Evolutionary conservation across 2,797 vertebrate genomes (phyloP), one percentile per base, ranked within the genome.

Genomic region (Novumbra hubbsi): DNA sequence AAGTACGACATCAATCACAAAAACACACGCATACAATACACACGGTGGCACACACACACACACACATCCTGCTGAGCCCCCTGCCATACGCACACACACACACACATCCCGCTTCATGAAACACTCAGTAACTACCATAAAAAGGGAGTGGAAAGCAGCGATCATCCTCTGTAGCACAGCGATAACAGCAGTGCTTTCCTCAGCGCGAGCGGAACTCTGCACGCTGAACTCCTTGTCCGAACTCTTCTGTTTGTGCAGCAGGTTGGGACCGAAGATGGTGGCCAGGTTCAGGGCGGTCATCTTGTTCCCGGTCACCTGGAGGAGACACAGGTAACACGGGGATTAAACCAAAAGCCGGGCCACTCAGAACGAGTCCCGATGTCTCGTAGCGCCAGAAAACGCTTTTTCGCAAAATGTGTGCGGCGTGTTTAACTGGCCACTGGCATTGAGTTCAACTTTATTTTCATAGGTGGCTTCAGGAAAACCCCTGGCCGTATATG

Each of bases 201-300:
- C 96, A 1, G 96, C 97, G 12, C 96, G 86, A 68, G 96, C 96
- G 0, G 96, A 96, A 83, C 96, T 98, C 92, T 98, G 97, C 69
- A 98, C 97, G 0, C 95, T 96, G 94, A 97, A 98, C 88, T 98
- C 97, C 84, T 97, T 98, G 91, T 98, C 97, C 0, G 96, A 96
- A 80, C 86, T 96, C 88, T 98, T 98, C 91, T 96, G 96, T 86
- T 97, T 98, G 92, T 98, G 97, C 72, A 98, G 94, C 62, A 98
- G 91, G 84, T 98, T 98, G 45, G 97, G 96, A 11, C 97, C 97
- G 66, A 98, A 98, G 90, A 98, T 98, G 80, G 97, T 98, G 85
- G 96, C 97, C 80, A 98, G 90, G 88, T 98, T 98, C 75, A 96
- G 90, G 0, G 96, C 94, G 1, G 96, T 98, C 97, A 98, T 98